A percentile compares a stretch with the other conserved stretches of the same genome.
phyloP scores from a whole-genome alignment of 2,797 vertebrate species.

The Centroberyx gerrardi region DNA sequence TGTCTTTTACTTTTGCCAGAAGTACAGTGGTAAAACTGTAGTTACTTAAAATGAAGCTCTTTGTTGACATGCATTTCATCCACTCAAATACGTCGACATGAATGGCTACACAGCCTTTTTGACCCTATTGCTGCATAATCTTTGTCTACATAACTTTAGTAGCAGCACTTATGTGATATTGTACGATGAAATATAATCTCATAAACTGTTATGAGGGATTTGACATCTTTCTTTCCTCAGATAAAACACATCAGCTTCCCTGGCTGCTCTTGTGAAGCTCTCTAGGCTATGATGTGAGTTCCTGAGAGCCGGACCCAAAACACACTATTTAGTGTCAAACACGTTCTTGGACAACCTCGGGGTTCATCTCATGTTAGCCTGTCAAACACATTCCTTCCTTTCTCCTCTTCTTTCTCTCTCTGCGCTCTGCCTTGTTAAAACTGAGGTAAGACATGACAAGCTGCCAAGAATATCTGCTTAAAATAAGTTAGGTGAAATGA shows the following conservation, averaged over 20 bases:
- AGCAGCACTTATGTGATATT: constrained; percentile 47
- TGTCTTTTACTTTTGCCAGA: constrained; percentile 18
- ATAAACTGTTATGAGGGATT: constrained; percentile 66
- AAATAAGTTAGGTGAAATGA: constrained; percentile 64
- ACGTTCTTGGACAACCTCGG: constrained; percentile 56
- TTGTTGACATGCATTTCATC: constrained; percentile 60
- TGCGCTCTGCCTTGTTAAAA: constrained; percentile 65
- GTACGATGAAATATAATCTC: constrained; percentile 64
- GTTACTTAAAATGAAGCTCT: constrained; percentile 16
- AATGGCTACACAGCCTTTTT: constrained; percentile 31
- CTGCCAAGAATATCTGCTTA: constrained; percentile 70
- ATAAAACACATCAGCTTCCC: constrained; percentile 66
- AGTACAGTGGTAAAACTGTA: background rate
- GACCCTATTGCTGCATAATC: constrained; percentile 36
- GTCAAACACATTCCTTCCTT: constrained; percentile 63
- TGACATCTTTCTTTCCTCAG: constrained; percentile 62
- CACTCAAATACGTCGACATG: constrained; percentile 1
- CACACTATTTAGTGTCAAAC: constrained; percentile 62
- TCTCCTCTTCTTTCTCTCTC: constrained; percentile 37
- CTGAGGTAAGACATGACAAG: constrained; percentile 61
- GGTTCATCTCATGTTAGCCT: constrained; percentile 59
- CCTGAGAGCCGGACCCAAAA: constrained; percentile 56
- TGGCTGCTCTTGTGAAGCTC: constrained; percentile 48
- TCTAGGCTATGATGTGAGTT: constrained; percentile 32
- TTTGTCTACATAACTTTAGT: constrained; percentile 32